phyloP scores from a whole-genome alignment of 1,140 invertebrate species.

The Ceratosolen solmsi region DNA sequence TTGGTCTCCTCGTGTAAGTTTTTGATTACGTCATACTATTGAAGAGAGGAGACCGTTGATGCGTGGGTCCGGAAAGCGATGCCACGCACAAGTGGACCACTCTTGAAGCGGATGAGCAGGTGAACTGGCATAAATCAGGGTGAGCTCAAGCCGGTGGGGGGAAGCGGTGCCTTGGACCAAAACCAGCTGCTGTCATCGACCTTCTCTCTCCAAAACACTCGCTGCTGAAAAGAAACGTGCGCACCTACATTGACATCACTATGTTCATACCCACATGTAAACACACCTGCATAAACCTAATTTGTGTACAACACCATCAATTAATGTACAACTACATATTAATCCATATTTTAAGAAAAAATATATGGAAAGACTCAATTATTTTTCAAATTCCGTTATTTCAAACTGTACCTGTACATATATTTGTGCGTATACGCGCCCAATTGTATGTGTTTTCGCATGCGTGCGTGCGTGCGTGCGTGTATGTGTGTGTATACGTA shows the following conservation, averaged over 20 bases:
- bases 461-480: too few relatives aligned
- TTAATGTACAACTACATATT: too few relatives aligned
- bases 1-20: constrained; percentile 4
- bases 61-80: constrained; percentile 55
- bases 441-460: too few relatives aligned
- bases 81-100: constrained; percentile 58
- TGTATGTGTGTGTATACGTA: too few relatives aligned
- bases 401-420: too few relatives aligned
- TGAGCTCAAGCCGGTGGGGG: constrained; percentile 44
- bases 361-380: too few relatives aligned
- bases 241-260: background rate
- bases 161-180: constrained; percentile 53
- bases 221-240: background rate
- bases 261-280: too few relatives aligned
- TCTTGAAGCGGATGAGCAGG: constrained; percentile 65
- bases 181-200: constrained; percentile 59
- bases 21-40: constrained; percentile 31
- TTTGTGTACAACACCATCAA: too few relatives aligned
- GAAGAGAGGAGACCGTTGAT: constrained; percentile 45
- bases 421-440: too few relatives aligned
- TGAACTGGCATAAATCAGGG: constrained; percentile 64
- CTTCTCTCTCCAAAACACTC: constrained; percentile 14
- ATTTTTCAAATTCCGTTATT: too few relatives aligned
- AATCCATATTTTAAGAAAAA: too few relatives aligned
- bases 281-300: too few relatives aligned